A percentile compares a stretch with the other conserved stretches of the same genome.
Evolutionary conservation across 2,888 invertebrate genomes (phyloP).

Genomic region (Scaptomyza parva): DNA sequence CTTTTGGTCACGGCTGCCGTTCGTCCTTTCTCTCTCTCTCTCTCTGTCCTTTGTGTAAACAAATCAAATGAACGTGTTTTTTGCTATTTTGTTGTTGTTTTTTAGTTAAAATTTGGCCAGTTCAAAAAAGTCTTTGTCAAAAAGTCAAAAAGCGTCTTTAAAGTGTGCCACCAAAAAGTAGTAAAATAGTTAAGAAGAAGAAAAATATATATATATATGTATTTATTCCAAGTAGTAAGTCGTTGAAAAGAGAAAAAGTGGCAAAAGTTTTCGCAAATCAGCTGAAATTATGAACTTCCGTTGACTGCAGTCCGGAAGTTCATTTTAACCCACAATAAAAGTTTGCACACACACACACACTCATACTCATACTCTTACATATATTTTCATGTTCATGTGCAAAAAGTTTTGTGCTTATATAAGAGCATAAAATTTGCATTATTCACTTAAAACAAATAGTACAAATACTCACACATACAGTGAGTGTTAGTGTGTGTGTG

Average conservation of each 20-base stretch:
- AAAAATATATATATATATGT: constrained; percentile 12
- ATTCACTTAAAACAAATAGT: constrained; percentile 79
- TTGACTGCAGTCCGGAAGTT: too few species aligned
- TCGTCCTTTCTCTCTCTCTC: constrained; percentile 1
- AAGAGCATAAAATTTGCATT: constrained; percentile 80
- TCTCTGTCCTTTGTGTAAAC: constrained; percentile 65
- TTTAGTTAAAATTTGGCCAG: constrained; percentile 67
- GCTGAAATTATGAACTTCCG: constrained; percentile 81
- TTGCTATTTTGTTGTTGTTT: constrained; percentile 41
- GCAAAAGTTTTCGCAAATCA: constrained; percentile 77
- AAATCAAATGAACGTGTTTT: constrained; percentile 75
- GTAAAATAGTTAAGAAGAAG: constrained; percentile 26
- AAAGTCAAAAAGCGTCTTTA: constrained; percentile 70
- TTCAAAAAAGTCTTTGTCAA: constrained; percentile 78
- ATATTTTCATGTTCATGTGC: constrained; percentile 76
- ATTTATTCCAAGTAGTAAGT: neutral
- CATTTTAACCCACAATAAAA: constrained; percentile 81
- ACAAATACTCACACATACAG: constrained; percentile 19
- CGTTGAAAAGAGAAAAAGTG: constrained; percentile 37
- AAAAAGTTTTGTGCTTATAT: constrained; percentile 78
- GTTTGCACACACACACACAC: constrained; percentile 59
- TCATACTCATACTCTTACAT: constrained; percentile 23
- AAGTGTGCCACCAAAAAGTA: constrained; percentile 45
- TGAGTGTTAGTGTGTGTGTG: too few species aligned
- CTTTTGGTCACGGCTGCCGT: constrained; percentile 72